These are phyloP conservation scores for Protophormia terraenovae DNA, from an alignment of 2,888 invertebrate genomes.

Conservation along the genomic window DNA sequence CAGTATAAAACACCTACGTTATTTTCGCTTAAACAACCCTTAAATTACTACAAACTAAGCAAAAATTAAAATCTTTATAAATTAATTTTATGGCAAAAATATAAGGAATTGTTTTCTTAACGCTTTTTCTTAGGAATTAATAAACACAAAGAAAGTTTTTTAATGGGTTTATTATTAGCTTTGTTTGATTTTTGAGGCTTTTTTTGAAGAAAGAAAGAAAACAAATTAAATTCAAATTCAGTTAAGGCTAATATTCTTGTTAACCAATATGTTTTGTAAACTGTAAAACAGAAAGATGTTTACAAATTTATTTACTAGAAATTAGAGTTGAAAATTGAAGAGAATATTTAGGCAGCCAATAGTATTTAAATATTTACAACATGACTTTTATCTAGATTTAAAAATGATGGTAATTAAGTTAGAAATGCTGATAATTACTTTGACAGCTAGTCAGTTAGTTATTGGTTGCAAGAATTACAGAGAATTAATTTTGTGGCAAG, in stretches of 20 bases:
- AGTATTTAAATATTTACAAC: background rate
- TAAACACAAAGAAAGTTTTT: background rate
- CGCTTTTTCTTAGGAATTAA: background rate
- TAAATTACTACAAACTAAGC: background rate
- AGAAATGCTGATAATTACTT: slow-evolving; percentile 12
- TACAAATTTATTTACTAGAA: background rate
- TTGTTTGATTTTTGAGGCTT: background rate
- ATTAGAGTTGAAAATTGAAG: background rate
- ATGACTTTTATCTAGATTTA: slow-evolving; percentile 1
- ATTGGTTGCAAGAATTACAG: background rate
- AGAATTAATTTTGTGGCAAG: background rate
- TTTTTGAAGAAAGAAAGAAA: background rate
- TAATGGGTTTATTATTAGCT: background rate
- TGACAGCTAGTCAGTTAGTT: background rate
- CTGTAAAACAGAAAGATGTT: background rate
- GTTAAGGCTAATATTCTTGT: background rate
- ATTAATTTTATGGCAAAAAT: background rate
- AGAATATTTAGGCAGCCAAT: background rate
- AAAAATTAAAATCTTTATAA: background rate
- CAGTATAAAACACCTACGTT: background rate
- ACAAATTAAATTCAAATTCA: background rate
- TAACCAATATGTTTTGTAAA: too few relatives aligned
- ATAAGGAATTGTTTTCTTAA: background rate
- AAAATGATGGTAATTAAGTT: background rate
- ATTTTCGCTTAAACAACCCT: too few relatives aligned